These are phyloP conservation scores for Microctonus brassicae DNA, from an alignment of 2,888 invertebrate genomes.

Conservation along the genomic window DNA sequence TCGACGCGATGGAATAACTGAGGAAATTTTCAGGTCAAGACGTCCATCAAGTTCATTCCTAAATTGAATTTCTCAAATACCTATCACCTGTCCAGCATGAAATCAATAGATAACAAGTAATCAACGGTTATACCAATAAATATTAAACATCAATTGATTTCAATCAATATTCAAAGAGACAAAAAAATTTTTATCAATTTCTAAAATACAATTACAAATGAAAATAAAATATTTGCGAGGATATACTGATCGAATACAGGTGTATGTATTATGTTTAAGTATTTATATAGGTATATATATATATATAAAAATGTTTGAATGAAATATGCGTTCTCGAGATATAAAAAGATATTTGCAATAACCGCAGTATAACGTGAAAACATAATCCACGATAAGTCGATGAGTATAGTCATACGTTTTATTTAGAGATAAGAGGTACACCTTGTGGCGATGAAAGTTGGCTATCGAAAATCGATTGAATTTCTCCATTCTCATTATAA, in stretches of 20 bases:
- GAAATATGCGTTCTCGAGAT: not conserved
- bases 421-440: not conserved
- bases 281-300: no score
- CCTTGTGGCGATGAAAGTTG: slow-evolving; percentile 10
- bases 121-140: not conserved
- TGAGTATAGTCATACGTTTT: not conserved
- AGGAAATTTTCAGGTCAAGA: slow-evolving; percentile 25
- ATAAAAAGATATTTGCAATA: slow-evolving; percentile 17
- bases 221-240: not conserved
- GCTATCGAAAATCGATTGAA: slow-evolving; percentile 47
- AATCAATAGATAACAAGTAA: not conserved
- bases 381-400: slow-evolving; percentile 17
- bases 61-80: slow-evolving; percentile 46
- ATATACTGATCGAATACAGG: no score
- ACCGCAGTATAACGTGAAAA: slow-evolving; percentile 12
- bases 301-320: not conserved
- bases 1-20: not conserved
- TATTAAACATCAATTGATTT: slow-evolving; percentile 36
- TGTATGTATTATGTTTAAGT: no score
- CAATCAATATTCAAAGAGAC: slow-evolving; percentile 3
- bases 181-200: no score
- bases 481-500: slow-evolving; percentile 28
- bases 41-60: slow-evolving; percentile 45
- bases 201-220: not conserved
- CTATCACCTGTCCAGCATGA: slow-evolving; percentile 29